Conservation (phyloP, 1,140 invertebrate genomes). For the Habropoda laboriosa region DNA sequence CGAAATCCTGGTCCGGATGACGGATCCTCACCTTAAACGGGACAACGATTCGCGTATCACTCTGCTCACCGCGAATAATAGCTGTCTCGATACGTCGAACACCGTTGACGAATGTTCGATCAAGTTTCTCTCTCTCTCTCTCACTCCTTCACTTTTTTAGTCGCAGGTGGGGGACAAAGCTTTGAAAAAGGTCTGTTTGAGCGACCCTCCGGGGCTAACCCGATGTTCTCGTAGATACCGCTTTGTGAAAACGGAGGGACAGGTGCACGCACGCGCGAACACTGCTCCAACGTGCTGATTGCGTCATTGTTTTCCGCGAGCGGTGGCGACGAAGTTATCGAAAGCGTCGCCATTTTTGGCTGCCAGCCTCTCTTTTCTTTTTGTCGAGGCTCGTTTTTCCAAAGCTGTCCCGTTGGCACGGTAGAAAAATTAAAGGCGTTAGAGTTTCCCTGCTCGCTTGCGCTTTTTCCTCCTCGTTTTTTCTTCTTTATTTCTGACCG, state of each 20-base stretch:
- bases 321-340: conserved; percentile 28
- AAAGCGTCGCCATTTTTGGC: conserved; percentile 20
- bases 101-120: conserved; percentile 42
- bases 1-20: conserved; percentile 15
- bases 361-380: neutral
- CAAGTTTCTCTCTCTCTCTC: conserved; percentile 23
- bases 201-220: conserved; percentile 29
- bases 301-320: conserved; percentile 38
- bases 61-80: conserved; percentile 36
- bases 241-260: conserved; percentile 22
- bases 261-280: too few relatives aligned
- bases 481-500: too few relatives aligned
- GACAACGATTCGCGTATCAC: conserved; percentile 28
- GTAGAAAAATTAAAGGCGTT: neutral
- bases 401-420: neutral
- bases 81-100: conserved; percentile 13
- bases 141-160: too few relatives aligned
- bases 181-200: conserved; percentile 26
- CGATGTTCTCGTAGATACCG: conserved; percentile 18
- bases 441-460: neutral
- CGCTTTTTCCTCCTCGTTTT: too few relatives aligned
- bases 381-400: neutral
- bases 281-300: conserved; percentile 20
- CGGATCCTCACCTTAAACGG: conserved; percentile 37
- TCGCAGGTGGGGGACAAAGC: conserved; percentile 19